Conservation (phyloP, 2,797 vertebrate genomes). For the Triplophysa yarkandensis region DNA sequence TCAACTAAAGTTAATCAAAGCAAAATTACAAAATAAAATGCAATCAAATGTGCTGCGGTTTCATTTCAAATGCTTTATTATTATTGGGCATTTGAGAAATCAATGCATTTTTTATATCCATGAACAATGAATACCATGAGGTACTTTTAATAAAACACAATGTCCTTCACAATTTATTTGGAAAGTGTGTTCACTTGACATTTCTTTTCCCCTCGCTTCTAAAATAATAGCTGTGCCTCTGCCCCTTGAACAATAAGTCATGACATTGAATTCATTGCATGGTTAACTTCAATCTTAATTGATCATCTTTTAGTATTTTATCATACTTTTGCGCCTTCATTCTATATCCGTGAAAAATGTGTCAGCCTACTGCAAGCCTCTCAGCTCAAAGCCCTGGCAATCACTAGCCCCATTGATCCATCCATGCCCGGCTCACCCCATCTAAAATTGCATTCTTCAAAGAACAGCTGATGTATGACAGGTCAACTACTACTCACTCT, state of each 20-base stretch:
- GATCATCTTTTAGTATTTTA: background rate
- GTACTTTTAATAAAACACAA: too few relatives aligned
- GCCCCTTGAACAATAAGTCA: background rate
- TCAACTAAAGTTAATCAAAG: background rate
- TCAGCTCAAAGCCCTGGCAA: background rate
- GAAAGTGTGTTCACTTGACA: too few relatives aligned
- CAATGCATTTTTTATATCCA: background rate
- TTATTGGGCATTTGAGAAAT: background rate
- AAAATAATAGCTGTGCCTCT: too few relatives aligned
- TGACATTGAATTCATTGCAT: background rate
- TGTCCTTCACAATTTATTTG: too few relatives aligned
- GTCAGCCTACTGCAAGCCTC: background rate
- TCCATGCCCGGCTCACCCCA: background rate
- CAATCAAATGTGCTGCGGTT: background rate
- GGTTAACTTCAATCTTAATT: background rate
- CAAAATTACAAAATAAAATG: constrained; percentile 7
- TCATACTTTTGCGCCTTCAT: background rate
- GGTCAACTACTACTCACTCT: background rate
- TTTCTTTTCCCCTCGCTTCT: too few relatives aligned
- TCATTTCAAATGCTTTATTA: constrained; percentile 12
- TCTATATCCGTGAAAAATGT: background rate
- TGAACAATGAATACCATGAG: too few relatives aligned
- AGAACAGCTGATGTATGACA: background rate
- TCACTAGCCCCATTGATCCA: background rate
- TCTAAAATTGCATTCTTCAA: background rate